A percentile compares a stretch with the other conserved stretches of the same genome.
phyloP scores from a whole-genome alignment of 2,113 vertebrate species.

The Etheostoma cragini region DNA sequence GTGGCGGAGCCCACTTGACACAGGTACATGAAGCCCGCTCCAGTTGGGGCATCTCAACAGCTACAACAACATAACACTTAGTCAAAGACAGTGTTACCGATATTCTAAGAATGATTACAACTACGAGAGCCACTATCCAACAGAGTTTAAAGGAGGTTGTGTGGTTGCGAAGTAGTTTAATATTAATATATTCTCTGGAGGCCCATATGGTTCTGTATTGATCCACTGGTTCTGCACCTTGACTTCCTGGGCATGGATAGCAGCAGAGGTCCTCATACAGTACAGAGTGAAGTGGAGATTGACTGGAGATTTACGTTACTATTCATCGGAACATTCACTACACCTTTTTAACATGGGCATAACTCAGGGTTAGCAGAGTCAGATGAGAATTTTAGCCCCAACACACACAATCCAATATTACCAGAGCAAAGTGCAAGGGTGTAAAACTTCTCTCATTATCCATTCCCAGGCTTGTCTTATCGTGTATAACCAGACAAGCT shows the following conservation, averaged over 20 bases:
- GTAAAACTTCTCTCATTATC: conserved; percentile 67
- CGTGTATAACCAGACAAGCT: conserved; percentile 74
- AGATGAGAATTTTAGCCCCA: conserved; percentile 31
- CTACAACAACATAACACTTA: not conserved
- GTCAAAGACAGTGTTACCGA: not conserved
- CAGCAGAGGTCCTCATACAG: conserved; percentile 8
- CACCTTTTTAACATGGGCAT: conserved; percentile 27
- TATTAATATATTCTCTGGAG: conserved; percentile 15
- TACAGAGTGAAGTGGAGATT: conserved; percentile 5
- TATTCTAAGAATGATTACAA: not conserved
- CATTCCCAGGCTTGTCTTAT: conserved; percentile 66
- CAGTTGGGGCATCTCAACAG: not conserved
- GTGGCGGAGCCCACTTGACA: too few species aligned
- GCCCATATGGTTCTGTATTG: conserved; percentile 7
- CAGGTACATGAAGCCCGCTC: too few species aligned
- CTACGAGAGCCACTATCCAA: not conserved
- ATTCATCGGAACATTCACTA: conserved; percentile 8
- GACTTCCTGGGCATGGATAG: not conserved
- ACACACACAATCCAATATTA: conserved; percentile 53
- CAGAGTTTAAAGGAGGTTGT: conserved; percentile 12
- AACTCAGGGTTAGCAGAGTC: conserved; percentile 41
- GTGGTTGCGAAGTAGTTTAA: conserved; percentile 8
- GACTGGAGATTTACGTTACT: conserved; percentile 23
- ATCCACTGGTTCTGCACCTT: conserved; percentile 5
- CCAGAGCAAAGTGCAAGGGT: conserved; percentile 45